phyloP scores from a whole-genome alignment of 2,797 vertebrate genomes.

The Ctenopoma kingsleyae region DNA sequence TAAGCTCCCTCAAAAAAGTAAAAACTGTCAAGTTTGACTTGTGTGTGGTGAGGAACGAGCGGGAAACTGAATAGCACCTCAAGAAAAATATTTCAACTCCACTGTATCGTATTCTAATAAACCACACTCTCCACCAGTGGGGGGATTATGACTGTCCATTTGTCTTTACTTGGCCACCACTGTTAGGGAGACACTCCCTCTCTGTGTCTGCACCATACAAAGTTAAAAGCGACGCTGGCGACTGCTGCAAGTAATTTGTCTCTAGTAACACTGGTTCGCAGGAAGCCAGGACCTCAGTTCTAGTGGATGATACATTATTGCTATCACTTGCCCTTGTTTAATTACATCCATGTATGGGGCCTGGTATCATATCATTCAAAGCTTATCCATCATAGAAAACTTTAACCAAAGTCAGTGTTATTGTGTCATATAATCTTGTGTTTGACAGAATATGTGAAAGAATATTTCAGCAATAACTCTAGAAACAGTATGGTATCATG shows the following conservation, averaged over 20 bases:
- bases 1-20: constrained; percentile 47
- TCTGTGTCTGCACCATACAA: constrained; percentile 59
- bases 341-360: constrained; percentile 77
- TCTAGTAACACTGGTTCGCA: constrained; percentile 67
- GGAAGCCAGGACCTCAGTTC: constrained; percentile 72
- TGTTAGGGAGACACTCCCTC: constrained; percentile 58
- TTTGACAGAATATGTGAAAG: constrained; percentile 69
- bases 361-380: constrained; percentile 67
- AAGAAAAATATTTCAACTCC: constrained; percentile 68
- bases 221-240: constrained; percentile 71
- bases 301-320: constrained; percentile 71
- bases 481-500: constrained; percentile 59
- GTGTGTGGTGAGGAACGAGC: constrained; percentile 61
- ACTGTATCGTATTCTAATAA: constrained; percentile 73
- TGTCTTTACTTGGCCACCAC: constrained; percentile 77
- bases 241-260: constrained; percentile 78
- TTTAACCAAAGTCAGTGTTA: constrained; percentile 63
- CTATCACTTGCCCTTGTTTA: constrained; percentile 77
- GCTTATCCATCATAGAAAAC: constrained; percentile 69
- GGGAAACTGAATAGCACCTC: constrained; percentile 56
- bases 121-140: constrained; percentile 67
- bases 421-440: constrained; percentile 76
- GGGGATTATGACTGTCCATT: constrained; percentile 77
- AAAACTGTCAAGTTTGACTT: constrained; percentile 66
- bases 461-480: constrained; percentile 73